phyloP scores from a whole-genome alignment of 2,797 vertebrate genomes.

The Falco rusticolus region DNA sequence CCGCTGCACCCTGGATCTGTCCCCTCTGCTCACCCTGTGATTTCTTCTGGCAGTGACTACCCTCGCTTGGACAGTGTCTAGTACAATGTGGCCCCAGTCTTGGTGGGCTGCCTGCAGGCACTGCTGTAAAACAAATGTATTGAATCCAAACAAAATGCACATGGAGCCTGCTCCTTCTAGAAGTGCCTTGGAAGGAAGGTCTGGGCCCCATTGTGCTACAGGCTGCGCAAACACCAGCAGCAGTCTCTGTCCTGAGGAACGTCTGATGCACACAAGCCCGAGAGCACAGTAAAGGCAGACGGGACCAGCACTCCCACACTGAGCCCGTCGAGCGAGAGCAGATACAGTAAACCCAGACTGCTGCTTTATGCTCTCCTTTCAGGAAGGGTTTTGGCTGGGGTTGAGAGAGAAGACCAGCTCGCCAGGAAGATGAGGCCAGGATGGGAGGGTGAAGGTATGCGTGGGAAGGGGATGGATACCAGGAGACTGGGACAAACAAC shows the following conservation, averaged over 20 bases:
- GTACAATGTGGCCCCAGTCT: neutral
- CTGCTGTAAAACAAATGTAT: neutral
- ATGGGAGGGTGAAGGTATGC: neutral
- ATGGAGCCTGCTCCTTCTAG: neutral
- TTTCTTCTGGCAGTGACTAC: neutral
- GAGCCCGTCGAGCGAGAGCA: neutral
- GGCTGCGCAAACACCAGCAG: neutral
- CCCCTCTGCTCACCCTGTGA: neutral
- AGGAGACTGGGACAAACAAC: neutral
- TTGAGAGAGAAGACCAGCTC: neutral
- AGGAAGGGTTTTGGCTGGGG: neutral
- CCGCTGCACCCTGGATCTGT: neutral
- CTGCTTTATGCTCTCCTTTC: neutral
- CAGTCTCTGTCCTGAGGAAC: neutral
- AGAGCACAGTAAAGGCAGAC: neutral
- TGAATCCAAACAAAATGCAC: neutral
- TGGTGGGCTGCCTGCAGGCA: constrained; percentile 12
- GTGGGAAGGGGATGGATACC: neutral
- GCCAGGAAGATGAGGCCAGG: neutral
- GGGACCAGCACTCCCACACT: neutral
- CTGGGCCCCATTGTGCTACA: neutral
- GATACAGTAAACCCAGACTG: neutral
- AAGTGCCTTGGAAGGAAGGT: neutral
- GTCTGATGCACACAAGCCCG: neutral
- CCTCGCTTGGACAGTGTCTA: neutral